A percentile compares a stretch with the other conserved stretches of the same genome.
Evolutionary conservation across 2,888 invertebrate species (phyloP).

Genomic region (Hecatera dysodea): DNA sequence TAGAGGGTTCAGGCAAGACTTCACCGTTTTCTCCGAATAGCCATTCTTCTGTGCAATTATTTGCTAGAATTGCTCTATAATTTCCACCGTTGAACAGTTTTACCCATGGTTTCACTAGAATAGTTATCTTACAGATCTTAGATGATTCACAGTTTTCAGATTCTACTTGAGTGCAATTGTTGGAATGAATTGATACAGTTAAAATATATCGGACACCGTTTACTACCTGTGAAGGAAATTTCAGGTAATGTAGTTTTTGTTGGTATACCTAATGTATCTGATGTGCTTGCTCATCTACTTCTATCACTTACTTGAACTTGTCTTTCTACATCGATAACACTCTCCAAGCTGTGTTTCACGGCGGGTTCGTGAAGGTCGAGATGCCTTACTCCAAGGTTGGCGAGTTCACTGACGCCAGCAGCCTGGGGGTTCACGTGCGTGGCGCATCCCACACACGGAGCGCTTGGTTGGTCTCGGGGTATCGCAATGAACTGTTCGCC

Average conservation of each 20-base stretch:
- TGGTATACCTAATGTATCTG: background rate
- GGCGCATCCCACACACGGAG: slow-evolving; percentile 89
- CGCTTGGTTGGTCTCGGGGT: slow-evolving; percentile 75
- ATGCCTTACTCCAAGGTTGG: slow-evolving; percentile 87
- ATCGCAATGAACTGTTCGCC: slow-evolving; percentile 90
- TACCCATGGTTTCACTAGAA: slow-evolving; percentile 93
- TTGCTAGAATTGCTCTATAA: slow-evolving; percentile 91
- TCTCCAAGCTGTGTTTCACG: slow-evolving; percentile 81
- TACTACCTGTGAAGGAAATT: slow-evolving; percentile 86
- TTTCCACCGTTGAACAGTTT: slow-evolving; percentile 90
- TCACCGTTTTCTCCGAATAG: slow-evolving; percentile 85
- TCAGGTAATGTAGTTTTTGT: slow-evolving; percentile 25
- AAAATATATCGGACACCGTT: slow-evolving; percentile 91
- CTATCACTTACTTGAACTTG: slow-evolving; percentile 87
- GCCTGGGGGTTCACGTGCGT: slow-evolving; percentile 88
- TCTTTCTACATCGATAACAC: slow-evolving; percentile 88
- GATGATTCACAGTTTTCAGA: slow-evolving; percentile 75
- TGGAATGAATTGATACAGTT: slow-evolving; percentile 87
- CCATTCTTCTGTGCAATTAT: slow-evolving; percentile 92
- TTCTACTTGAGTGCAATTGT: slow-evolving; percentile 80
- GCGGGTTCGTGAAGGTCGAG: slow-evolving; percentile 80
- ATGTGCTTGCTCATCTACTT: background rate
- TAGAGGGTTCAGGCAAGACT: slow-evolving; percentile 66
- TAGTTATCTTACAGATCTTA: slow-evolving; percentile 91
- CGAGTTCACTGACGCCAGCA: slow-evolving; percentile 87